Evolutionary conservation across 1,140 invertebrate genomes (phyloP), one percentile per base, ranked within the genome.

Genomic region (Archivesica marissinica): DNA sequence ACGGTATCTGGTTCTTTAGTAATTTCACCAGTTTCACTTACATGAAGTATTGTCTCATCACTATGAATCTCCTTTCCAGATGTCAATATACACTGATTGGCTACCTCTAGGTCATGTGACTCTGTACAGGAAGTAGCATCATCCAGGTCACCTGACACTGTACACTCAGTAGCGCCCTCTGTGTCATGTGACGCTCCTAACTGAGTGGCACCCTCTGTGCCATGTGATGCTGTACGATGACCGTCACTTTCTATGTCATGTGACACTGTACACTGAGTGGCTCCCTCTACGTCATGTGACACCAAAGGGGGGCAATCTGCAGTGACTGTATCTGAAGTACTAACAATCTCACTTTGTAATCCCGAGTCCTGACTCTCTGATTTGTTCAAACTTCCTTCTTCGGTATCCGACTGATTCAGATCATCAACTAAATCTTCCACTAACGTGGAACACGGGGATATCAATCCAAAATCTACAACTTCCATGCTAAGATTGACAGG

Each of bases 291-390:
- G 17, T 50, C 75, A 77, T 66, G 59, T n/a, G 82, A 77, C 15
- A 70, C 68, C 0, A 76, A 33, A 52, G 64, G 38, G 20, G 35
- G 33, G 28, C 64, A 56, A 38, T 82, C 87, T 38, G 47, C 38
- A 13, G 47, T 54, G 6, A 88, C 79, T 35, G 88, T 90, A 17
- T 89, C 92, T n/a, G 90, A 90, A 35, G 85, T 90, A 76, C 91
- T 92, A 0, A 89, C 84, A 68, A 89, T 89, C 41, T 92, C 92
- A 88, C 92, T 93, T 30, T 91, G 90, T 23, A 92, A 77, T 11
- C 92, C 92, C 13, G 91, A 92, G 72, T 93, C 92, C 38, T 87
- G 89, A 76, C 92, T 93, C 56, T 92, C 91, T 72, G 90, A 90
- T 70, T 92, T 91, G 68, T 91, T 91, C 59, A 92, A 85, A 52